Conservation (phyloP, 2,888 invertebrate species). For the Diplazon laetatorius region DNA sequence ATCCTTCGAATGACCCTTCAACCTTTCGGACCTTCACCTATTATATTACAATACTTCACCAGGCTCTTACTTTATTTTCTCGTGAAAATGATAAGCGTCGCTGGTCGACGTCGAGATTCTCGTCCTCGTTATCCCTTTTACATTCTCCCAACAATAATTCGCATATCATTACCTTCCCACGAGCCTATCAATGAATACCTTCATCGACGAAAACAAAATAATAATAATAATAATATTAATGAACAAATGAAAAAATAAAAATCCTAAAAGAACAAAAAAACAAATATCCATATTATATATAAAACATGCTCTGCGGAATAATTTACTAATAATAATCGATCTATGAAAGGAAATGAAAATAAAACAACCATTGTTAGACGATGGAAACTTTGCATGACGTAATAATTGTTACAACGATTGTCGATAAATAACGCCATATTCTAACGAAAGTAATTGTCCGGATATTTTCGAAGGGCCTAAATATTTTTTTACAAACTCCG, state of each 20-base stretch:
- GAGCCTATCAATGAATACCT: not conserved
- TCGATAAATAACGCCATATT: conserved; percentile 53
- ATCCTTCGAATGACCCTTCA: no score
- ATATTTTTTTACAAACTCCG: conserved; percentile 69
- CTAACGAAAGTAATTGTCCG: conserved; percentile 68
- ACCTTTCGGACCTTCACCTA: no score
- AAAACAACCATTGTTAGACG: no score
- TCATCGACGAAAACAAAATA: conserved; percentile 24
- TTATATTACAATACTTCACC: no score
- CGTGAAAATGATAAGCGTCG: conserved; percentile 20
- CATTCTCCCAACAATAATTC: conserved; percentile 34
- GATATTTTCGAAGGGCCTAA: conserved; percentile 70
- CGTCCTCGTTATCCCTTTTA: conserved; percentile 7
- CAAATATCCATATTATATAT: no score
- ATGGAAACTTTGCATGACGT: conserved; percentile 32
- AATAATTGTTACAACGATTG: conserved; percentile 40
- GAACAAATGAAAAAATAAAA: conserved; percentile 17
- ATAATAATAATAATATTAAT: conserved; percentile 21
- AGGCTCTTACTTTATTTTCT: conserved; percentile 24
- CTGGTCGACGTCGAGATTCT: conserved; percentile 33
- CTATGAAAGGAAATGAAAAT: no score
- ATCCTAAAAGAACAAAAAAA: no score
- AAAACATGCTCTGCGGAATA: no score
- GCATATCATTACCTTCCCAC: conserved; percentile 54
- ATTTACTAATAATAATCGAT: no score